Percentiles rank a stretch among this genome's conserved stretches.
phyloP scores from a whole-genome alignment of 2,797 vertebrate species.

The Intellagama lesueurii region DNA sequence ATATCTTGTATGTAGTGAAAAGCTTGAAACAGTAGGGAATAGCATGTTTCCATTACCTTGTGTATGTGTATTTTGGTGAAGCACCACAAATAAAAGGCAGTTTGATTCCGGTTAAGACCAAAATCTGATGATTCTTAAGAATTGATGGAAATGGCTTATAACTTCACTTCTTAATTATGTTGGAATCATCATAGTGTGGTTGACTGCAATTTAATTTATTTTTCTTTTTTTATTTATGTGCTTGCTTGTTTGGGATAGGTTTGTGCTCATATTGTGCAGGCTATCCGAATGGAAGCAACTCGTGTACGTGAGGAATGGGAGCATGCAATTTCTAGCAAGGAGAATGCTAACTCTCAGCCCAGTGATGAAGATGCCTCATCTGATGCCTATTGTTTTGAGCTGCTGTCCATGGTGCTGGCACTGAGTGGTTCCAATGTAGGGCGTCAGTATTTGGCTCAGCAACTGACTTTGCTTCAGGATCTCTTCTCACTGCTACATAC shows the following conservation, averaged over 20 bases:
- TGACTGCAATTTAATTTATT: not conserved
- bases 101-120: not conserved
- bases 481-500: constrained; percentile 97
- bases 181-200: not conserved
- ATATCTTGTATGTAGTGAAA: not conserved
- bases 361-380: constrained; percentile 96
- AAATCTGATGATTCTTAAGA: not conserved
- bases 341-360: constrained; percentile 98
- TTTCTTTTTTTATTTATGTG: not conserved
- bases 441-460: constrained; percentile 96
- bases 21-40: too few species aligned
- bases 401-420: constrained; percentile 97
- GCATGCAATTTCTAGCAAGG: constrained; percentile 98
- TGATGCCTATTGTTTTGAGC: constrained; percentile 97
- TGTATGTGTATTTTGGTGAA: not conserved
- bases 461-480: constrained; percentile 96
- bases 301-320: constrained; percentile 99
- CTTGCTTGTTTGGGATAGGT: constrained; percentile 79
- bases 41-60: not conserved
- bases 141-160: accelerated
- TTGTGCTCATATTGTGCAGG: constrained; percentile 98
- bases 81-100: not conserved
- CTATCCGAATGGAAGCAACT: constrained; percentile 98
- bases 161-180: not conserved
- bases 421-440: constrained; percentile 97